Evolutionary conservation across 37 sponge, comb jelly and placozoan genomes (phyloP), one percentile per base, ranked within the genome.

Genomic region (Corticium candelabrum): DNA sequence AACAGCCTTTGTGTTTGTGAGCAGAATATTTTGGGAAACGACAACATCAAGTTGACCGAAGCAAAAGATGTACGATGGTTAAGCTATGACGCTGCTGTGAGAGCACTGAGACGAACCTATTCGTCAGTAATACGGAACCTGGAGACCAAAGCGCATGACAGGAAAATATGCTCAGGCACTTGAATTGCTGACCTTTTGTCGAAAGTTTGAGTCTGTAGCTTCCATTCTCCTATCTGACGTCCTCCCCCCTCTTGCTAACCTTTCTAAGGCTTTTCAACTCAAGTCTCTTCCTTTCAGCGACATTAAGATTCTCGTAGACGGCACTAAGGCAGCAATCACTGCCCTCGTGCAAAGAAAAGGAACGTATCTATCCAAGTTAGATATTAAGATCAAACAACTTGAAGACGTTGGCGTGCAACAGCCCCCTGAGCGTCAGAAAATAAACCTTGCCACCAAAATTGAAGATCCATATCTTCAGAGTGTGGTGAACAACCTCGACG

Each of bases 11-110:
- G n/a, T n/a, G n/a, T n/a, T n/a, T n/a, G n/a, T n/a, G n/a, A n/a
- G n/a, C 68, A 69, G 50, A 1, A 81, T 32, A 38, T 62, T 38
- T 81, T 84, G 69, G 68, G 79, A 43, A 78, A 84, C 1, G 79
- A 79, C 1, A 11, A 37, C 76, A 40, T 83, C 11, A 68, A 81
- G 39, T 30, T 83, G 40, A 34, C 62, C 36, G 79, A 70, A 35
- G 74, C 80, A 1, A 82, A 77, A 35, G 80, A 84, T 3, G 78
- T 78, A 1, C 2, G 85, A 5, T 84, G 80, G 85, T 74, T 78
- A 2, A 78, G 78, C 41, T 74, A 72, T 81, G 40, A 84, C 1
- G 69, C 67, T 70, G 85, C 80, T 37, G 85, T 81, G 2, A 68
- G 74, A 41, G 71, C 75, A 35, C 72, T 84, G 3, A 34, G 40